Conservation (phyloP, 2,113 vertebrate genomes). For the Laterallus jamaicensis region DNA sequence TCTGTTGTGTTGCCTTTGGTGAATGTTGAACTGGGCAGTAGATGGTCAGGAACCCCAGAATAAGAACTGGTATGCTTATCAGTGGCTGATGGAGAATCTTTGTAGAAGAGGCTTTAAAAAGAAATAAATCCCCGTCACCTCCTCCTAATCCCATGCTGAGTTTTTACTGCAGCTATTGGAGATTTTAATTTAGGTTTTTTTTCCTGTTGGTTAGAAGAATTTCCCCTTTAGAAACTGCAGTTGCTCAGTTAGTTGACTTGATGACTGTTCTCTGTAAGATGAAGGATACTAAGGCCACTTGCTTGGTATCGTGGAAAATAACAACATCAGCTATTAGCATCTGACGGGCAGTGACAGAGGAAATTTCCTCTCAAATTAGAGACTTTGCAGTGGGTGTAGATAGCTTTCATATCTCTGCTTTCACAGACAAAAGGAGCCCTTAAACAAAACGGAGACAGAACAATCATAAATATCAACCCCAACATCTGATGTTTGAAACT, state of each 20-base stretch:
- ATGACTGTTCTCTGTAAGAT: background rate
- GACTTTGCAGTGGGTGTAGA: constrained; percentile 16
- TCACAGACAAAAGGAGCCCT: constrained; percentile 30
- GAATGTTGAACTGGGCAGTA: background rate
- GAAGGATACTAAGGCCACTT: constrained; percentile 35
- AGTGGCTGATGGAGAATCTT: background rate
- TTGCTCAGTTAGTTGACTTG: constrained; percentile 21
- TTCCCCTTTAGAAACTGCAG: background rate
- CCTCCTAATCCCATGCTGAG: background rate
- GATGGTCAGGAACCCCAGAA: background rate
- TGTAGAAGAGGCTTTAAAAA: constrained; percentile 35
- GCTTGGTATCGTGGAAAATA: constrained; percentile 42
- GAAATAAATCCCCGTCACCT: background rate
- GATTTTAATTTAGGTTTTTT: background rate
- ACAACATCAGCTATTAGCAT: constrained; percentile 41
- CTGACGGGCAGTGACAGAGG: constrained; percentile 39
- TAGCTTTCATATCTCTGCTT: constrained; percentile 46
- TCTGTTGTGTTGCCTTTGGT: background rate
- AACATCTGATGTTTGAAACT: constrained; percentile 35
- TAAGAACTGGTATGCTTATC: background rate
- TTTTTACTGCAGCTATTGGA: background rate
- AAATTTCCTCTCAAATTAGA: constrained; percentile 37
- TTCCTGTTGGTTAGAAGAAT: background rate
- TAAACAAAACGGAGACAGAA: background rate
- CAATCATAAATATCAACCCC: constrained; percentile 45